Evolutionary conservation across 2,113 vertebrate species (phyloP), one percentile per base, ranked within the genome.

Genomic region (Heterocephalus glaber): DNA sequence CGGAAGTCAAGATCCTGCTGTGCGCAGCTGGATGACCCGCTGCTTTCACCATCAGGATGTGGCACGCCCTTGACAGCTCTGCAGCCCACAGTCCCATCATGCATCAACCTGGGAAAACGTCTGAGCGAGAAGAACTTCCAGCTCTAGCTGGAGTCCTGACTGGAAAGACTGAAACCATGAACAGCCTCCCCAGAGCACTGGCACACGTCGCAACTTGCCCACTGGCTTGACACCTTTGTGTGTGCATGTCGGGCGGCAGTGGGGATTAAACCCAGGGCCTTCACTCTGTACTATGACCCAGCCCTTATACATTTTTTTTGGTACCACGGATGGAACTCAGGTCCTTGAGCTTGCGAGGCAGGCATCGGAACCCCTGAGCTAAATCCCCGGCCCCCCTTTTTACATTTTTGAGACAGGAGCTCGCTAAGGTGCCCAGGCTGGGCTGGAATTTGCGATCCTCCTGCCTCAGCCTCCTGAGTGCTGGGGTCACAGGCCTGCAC

Each of bases 71-170:
- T 10, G 7, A 38, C 20, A 81, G 52, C 79, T 28, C 33, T 10
- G 35, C 20, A n/a, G 56, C 6, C 3, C 12, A 1, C 2, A n/a
- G 19, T 44, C 33, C 30, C 12, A 6, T 4, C 60, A n/a, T n/a
- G n/a, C 20, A 19, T 11, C 38, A 8, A 8, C 7, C 70, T 26
- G 5, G 41, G 60, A 58, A 65, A 72, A 70, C 17, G 47, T 17
- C 76, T 66, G 2, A 8, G n/a, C 63, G 63, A 84, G 14, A n/a
- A 11, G 16, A 38, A 58, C 49, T 47, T 14, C 65, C 56, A 61
- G 35, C 41, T 61, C 80, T 38, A 41, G 11, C 1, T 30, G 49
- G 22, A 61, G 41, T 5, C 33, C 47, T 8, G 22, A 63, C 47
- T 12, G n/a, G 28, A 61, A 63, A 65, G 58, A 20, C 26, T 61